Evolutionary conservation across 2,113 vertebrate species (phyloP).

Genomic region (Nannospalax galili): DNA sequence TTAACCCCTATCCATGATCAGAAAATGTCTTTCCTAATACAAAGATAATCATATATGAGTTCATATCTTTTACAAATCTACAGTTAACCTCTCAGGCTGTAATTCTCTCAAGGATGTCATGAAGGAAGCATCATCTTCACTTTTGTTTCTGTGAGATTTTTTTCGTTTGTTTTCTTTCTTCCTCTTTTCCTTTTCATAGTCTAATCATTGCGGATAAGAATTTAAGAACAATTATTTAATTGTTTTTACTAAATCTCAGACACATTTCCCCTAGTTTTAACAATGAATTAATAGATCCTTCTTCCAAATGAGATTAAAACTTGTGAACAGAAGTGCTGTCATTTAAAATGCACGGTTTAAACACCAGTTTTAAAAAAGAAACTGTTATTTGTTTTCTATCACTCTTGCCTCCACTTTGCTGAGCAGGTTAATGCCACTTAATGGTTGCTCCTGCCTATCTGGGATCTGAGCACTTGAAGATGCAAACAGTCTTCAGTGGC

Average conservation of each 20-base stretch:
- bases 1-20: neutral
- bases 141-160: neutral
- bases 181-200: neutral
- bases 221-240: neutral
- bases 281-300: neutral
- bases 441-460: neutral
- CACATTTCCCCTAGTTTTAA: constrained; percentile 29
- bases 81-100: neutral
- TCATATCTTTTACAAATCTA: neutral
- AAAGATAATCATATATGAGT: neutral
- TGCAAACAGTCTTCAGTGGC: neutral
- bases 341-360: neutral
- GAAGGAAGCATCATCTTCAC: neutral
- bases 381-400: neutral
- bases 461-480: neutral
- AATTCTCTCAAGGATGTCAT: neutral
- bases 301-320: constrained; percentile 6
- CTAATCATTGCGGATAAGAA: neutral
- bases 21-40: neutral
- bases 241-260: constrained; percentile 30
- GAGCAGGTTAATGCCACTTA: neutral
- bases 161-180: neutral
- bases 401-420: neutral
- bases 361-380: too few relatives aligned
- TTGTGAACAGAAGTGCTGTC: neutral